Evolutionary conservation across 2,797 vertebrate species (phyloP).

Genomic region (Cheirogaleus major): DNA sequence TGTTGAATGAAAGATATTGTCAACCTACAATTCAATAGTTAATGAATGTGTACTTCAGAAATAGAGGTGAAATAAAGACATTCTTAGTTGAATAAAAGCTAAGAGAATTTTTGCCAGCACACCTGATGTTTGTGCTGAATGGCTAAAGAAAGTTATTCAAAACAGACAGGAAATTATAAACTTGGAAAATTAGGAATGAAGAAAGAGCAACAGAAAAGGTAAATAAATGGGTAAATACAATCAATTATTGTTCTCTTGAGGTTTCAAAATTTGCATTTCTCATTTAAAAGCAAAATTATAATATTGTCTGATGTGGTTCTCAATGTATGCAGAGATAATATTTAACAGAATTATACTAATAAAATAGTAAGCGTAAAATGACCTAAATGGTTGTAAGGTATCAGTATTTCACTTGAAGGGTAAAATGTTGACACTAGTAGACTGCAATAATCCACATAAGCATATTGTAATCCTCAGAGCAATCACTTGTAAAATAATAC

Average conservation of each 20-base stretch:
- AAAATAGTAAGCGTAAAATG: neutral
- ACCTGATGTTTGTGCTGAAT: neutral
- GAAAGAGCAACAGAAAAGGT: neutral
- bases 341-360: neutral
- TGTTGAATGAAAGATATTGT: neutral
- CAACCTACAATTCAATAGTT: neutral
- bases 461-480: neutral
- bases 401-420: neutral
- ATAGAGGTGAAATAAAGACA: neutral
- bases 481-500: neutral
- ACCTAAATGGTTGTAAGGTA: neutral
- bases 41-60: neutral
- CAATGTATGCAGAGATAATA: neutral
- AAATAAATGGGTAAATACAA: neutral
- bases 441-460: neutral
- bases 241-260: neutral
- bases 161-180: neutral
- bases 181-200: neutral
- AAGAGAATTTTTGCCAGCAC: neutral
- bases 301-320: neutral
- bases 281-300: slow-evolving; percentile 14
- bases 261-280: neutral
- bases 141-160: neutral
- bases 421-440: neutral
- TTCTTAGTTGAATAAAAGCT: neutral